These are phyloP conservation scores for Syrista parreyssii DNA, from an alignment of 2,888 invertebrate genomes.

Conservation along the genomic window DNA sequence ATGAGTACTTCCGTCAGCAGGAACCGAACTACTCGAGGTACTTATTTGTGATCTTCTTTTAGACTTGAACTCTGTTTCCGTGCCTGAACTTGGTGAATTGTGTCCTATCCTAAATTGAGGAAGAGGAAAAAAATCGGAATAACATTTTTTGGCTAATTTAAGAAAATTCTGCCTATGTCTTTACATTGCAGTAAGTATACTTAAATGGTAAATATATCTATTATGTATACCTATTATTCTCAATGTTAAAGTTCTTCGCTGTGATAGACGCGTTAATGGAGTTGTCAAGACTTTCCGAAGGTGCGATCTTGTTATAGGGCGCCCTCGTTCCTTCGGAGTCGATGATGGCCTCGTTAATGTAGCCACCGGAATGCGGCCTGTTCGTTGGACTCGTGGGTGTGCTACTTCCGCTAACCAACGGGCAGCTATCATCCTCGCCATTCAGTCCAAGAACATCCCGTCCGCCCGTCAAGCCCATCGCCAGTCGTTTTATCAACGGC, in stretches of 20 bases:
- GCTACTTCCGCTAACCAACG: conserved; percentile 77
- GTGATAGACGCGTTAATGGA: conserved; percentile 62
- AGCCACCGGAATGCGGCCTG: conserved; percentile 80
- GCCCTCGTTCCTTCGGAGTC: conserved; percentile 69
- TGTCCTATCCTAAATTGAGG: conserved; percentile 65
- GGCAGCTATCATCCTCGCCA: conserved; percentile 79
- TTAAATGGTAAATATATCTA: background rate
- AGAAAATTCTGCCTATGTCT: background rate
- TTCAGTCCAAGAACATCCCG: conserved; percentile 65
- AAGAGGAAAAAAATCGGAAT: conserved; percentile 12
- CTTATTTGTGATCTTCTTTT: conserved; percentile 71
- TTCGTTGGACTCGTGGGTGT: conserved; percentile 74
- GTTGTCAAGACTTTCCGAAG: conserved; percentile 59
- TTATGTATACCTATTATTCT: conserved; percentile 67
- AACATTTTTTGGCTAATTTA: background rate
- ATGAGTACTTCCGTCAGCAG: conserved; percentile 61
- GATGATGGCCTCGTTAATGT: conserved; percentile 83
- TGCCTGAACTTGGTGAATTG: conserved; percentile 64
- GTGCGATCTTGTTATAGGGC: conserved; percentile 55
- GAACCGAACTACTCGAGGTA: conserved; percentile 69
- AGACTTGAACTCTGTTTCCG: conserved; percentile 69
- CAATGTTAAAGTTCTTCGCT: conserved; percentile 72
- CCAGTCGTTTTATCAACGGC: conserved; percentile 80
- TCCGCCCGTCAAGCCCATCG: conserved; percentile 76
- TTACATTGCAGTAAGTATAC: background rate